Conservation (phyloP, 2,888 invertebrate genomes). For the Thysanoteuthis rhombus region DNA sequence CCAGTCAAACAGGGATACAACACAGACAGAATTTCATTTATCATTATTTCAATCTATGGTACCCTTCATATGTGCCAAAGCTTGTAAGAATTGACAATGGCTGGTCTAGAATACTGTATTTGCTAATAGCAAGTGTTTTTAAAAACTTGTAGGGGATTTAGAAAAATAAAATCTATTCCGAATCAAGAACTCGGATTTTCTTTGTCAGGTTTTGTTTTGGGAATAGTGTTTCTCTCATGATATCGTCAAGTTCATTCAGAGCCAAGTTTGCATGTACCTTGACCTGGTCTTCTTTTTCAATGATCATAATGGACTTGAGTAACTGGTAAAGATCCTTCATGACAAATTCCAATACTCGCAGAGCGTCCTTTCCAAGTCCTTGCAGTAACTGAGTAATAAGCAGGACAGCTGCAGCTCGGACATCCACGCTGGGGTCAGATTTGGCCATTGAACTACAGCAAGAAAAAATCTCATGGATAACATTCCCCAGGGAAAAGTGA, state of each 20-base stretch:
- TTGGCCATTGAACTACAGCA: conserved; percentile 78
- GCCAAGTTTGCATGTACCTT: conserved; percentile 81
- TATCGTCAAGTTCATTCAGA: conserved; percentile 79
- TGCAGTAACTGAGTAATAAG: conserved; percentile 80
- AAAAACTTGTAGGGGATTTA: too few species aligned
- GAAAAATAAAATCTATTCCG: too few species aligned
- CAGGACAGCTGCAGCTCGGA: conserved; percentile 82
- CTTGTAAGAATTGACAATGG: too few species aligned
- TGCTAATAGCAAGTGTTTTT: too few species aligned
- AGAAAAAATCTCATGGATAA: conserved; percentile 80
- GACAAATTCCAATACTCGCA: conserved; percentile 76
- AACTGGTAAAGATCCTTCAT: conserved; percentile 78
- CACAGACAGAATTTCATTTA: too few species aligned
- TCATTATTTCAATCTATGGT: too few species aligned
- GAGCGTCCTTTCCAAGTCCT: conserved; percentile 79
- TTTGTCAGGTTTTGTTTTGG: conserved; percentile 74
- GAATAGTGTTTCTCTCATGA: conserved; percentile 75
- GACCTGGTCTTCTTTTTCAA: conserved; percentile 77
- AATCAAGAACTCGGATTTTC: conserved; percentile 68
- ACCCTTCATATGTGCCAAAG: too few species aligned
- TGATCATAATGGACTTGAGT: conserved; percentile 75
- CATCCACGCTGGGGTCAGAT: conserved; percentile 78
- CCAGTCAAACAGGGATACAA: too few species aligned
- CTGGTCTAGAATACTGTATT: too few species aligned
- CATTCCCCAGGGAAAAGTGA: conserved; percentile 78